A percentile compares a stretch with the other conserved stretches of the same genome.
phyloP scores from a whole-genome alignment of 2,113 vertebrate genomes.

The Mus pahari region DNA sequence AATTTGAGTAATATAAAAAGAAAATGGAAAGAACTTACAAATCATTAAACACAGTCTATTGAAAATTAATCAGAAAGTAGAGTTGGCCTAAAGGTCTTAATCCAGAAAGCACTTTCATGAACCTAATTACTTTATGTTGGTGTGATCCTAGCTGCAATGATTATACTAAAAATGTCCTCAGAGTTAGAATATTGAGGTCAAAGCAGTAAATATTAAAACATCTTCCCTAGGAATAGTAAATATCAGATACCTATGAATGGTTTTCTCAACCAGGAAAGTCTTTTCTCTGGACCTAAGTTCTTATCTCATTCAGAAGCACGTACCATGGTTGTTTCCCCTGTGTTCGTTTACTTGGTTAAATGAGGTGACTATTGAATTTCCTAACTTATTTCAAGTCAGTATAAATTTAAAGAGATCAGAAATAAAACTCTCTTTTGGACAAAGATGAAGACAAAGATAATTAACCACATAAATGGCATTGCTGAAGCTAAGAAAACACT shows the following conservation, averaged over 20 bases:
- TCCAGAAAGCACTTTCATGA: neutral
- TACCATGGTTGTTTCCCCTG: neutral
- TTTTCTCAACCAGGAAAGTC: neutral
- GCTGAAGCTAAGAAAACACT: conserved; percentile 9
- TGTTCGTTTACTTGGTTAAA: conserved; percentile 9
- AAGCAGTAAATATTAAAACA: neutral
- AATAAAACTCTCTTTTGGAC: neutral
- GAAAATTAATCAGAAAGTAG: conserved; percentile 64
- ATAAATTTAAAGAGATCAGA: conserved; percentile 31
- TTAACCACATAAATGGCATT: conserved; percentile 28
- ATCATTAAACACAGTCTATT: conserved; percentile 9
- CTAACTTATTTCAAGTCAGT: neutral
- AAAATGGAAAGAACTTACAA: conserved; percentile 56
- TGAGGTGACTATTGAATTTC: neutral
- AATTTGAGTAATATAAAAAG: conserved; percentile 56
- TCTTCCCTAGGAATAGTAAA: neutral
- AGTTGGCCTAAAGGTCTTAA: neutral
- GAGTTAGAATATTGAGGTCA: conserved; percentile 1
- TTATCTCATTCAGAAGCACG: neutral
- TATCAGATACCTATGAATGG: neutral
- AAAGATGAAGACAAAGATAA: neutral
- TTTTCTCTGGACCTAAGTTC: neutral
- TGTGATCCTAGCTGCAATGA: conserved; percentile 32
- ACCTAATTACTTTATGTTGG: conserved; percentile 12
- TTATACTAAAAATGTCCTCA: conserved; percentile 35